These are phyloP conservation scores for Maniola jurtina DNA, from an alignment of 1,140 invertebrate species.

Conservation along the genomic window DNA sequence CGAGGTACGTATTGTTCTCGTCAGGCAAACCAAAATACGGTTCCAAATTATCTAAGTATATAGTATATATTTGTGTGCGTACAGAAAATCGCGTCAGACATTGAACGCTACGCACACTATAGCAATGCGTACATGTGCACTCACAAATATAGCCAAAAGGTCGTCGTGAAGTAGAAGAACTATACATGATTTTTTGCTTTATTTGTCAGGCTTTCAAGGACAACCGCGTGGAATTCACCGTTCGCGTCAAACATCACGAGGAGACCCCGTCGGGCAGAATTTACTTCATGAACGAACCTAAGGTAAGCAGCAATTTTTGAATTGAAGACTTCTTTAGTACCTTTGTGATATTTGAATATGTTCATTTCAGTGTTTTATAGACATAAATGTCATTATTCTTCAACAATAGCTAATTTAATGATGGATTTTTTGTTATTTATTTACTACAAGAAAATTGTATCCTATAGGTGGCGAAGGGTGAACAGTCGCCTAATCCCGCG, in stretches of 20 bases:
- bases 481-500: conserved; percentile 91
- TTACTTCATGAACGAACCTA: conserved; percentile 97
- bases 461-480: conserved; percentile 82
- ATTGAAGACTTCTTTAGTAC: no score
- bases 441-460: not conserved
- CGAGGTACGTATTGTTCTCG: conserved; percentile 68
- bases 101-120: no score
- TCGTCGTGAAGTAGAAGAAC: not conserved
- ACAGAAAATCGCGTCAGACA: no score
- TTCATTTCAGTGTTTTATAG: no score
- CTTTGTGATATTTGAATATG: no score
- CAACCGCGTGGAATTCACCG: conserved; percentile 94
- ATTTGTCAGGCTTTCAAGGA: conserved; percentile 91
- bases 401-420: no score
- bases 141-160: not conserved
- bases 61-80: no score
- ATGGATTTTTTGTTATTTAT: no score
- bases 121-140: no score
- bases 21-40: no score
- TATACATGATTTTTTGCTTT: conserved; percentile 14
- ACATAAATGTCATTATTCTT: no score
- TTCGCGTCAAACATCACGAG: conserved; percentile 91
- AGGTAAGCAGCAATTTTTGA: conserved; percentile 73
- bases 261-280: conserved; percentile 91
- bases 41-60: no score